Base-by-base conservation (phyloP, 2,888 invertebrate species). In the Mythimna lalbum region DNA sequence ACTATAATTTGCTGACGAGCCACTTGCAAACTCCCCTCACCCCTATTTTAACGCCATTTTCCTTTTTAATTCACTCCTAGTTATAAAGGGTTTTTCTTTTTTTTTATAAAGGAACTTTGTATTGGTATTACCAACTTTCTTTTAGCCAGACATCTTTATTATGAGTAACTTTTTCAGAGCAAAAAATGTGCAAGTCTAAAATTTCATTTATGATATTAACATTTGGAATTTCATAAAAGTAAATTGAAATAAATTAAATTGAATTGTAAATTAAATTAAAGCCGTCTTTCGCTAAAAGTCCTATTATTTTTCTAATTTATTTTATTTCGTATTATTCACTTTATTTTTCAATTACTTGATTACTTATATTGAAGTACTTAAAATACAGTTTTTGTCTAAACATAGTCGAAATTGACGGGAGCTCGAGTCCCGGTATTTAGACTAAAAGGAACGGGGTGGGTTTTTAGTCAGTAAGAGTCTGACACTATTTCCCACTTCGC, bases 1-100 rank as follows among this genome's bases (percentile, higher is more conserved):
- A 88, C 89, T 90, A 90, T 93, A 93, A 94, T 93, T 93, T 93
- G 92, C 92, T 93, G 93, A 93, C 91, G 91, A 92, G 91, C 89
- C 87, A 92, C 92, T 93, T 90, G 87, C 87, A 83, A 93, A 92
- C 89, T 93, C 87, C 77, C 69, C 81, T 86, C 86, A 86, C 88
- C 84, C 82, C 83, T 83, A 87, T 89, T 90, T 88, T 86, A 83
- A 84, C 86, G 78, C 85, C 81, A 83, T 86, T 86, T 84, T 78
- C 60, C 72, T 83, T 87, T 85, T 87, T 84, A 83, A 82, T 82
- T 85, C 71, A 80, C 78, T 84, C 63, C 62, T 68, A 75, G 66
- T 78, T 77, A 69, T 71, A 67, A 80, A 62, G 68, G 66, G 56
- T 74, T 60, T 65, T 56, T 63, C 60, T 52, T 36, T 66, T 76